These are phyloP conservation scores for Catostomus latipinnis DNA, from an alignment of 2,797 vertebrate genomes.

Conservation along the genomic window DNA sequence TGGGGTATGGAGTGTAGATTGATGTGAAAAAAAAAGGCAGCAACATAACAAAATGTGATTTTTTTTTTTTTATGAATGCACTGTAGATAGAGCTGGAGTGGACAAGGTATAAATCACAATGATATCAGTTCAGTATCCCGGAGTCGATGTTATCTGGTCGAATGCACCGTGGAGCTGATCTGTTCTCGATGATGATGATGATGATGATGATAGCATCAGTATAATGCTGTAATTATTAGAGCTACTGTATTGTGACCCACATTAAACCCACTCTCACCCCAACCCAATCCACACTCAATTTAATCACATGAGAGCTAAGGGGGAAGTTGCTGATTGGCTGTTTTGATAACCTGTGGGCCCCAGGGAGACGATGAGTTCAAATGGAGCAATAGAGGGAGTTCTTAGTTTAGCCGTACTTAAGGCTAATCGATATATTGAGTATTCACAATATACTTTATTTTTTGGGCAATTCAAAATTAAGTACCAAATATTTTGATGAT, in stretches of 20 bases:
- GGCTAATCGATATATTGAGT: too few species aligned
- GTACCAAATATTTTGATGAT: too few species aligned
- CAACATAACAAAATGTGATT: too few species aligned
- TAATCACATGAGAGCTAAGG: conserved; percentile 49
- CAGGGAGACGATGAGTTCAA: conserved; percentile 40
- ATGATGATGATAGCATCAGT: conserved; percentile 61
- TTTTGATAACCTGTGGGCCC: conserved; percentile 51
- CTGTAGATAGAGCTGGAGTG: neutral
- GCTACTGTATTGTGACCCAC: conserved; percentile 52
- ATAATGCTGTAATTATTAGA: conserved; percentile 58
- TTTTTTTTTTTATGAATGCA: too few species aligned
- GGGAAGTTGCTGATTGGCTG: conserved; percentile 51
- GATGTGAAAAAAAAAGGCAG: too few species aligned
- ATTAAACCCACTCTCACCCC: conserved; percentile 20
- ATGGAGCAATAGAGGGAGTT: neutral
- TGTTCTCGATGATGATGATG: conserved; percentile 57
- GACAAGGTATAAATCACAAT: conserved; percentile 29
- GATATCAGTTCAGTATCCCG: conserved; percentile 18
- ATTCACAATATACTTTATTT: too few species aligned
- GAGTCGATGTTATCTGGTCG: conserved; percentile 40
- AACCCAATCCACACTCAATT: conserved; percentile 44
- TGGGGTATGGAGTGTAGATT: too few species aligned
- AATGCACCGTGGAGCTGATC: conserved; percentile 58
- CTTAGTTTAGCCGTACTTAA: too few species aligned
- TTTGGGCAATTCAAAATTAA: too few species aligned